Base-by-base conservation (phyloP, 92 coral and sea anemone genomes). In the Montipora capitata region DNA sequence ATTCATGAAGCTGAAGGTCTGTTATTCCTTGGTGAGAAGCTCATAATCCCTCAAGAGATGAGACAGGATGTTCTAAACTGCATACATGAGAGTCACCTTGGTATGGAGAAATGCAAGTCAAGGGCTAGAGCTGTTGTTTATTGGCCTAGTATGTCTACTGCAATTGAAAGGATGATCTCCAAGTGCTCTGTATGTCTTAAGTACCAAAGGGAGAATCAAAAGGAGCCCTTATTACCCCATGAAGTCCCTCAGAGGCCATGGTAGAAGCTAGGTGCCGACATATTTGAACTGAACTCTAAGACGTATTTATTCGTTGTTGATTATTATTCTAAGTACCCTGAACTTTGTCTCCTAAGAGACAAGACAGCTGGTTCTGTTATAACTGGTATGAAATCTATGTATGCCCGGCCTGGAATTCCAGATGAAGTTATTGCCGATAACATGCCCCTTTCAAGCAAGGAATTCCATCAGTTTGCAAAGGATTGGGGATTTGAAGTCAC, bases 1-100 rank as follows among this genome's bases (percentile, higher is more conserved):
- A 68, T 85, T 16, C 68, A 77, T 86, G 92, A 91, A 82, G 88
- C 92, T 11, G 92, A 83, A 79, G 93, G 92, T 8, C 63, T 94
- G 52, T 72, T 94, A 27, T 89, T 91, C 77, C 76, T 79, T 43
- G 92, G 90, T 13, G 79, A 94, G 58, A 83, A 82, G 77, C 75
- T 94, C 39, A 84, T 94, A 7, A 89, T 91, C 59, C 97, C 93
- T 35, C 70, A 72, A 14, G 43, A 43, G 40, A 42, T 87, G 85
- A 91, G 88, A 57, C 76, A 78, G 74, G 88, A 88, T n/a, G 80
- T 91, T 54, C 78, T 94, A 17, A 68, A 41, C 14, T 56, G 68
- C 5, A 82, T 20, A 20, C 27, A 20, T 20, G 27, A 20, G 27
- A 20, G 27, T 20, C 27, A 20, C 27, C 27, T 20, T 20, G 27